Evolutionary conservation across 2,888 invertebrate species (phyloP).

Genomic region (Cryptus viduatorius): DNA sequence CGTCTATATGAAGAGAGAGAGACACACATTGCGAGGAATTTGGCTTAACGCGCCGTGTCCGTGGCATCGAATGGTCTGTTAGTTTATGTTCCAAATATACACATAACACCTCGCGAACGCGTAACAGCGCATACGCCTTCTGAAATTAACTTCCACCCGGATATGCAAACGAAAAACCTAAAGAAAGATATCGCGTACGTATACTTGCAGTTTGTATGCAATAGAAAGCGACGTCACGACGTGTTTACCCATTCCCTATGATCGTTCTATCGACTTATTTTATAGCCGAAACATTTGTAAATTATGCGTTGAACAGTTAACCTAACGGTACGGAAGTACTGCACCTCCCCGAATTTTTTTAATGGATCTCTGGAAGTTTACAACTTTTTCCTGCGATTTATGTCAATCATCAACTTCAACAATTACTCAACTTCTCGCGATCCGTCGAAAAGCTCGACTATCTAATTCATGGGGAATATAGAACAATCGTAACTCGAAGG

Average conservation of each 20-base stretch:
- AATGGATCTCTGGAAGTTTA: not conserved
- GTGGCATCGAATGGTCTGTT: slow-evolving; percentile 37
- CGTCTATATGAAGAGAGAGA: slow-evolving; percentile 1
- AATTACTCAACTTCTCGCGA: too few species aligned
- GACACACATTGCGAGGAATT: slow-evolving; percentile 38
- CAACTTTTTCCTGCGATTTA: not conserved
- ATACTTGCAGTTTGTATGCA: not conserved
- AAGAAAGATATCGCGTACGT: not conserved
- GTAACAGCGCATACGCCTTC: not conserved
- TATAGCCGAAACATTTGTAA: too few species aligned
- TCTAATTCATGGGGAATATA: too few species aligned
- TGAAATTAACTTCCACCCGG: not conserved
- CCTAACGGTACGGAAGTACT: too few species aligned
- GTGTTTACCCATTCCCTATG: not conserved
- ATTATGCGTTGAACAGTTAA: too few species aligned
- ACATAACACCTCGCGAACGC: not conserved
- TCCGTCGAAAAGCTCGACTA: too few species aligned
- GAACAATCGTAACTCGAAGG: too few species aligned
- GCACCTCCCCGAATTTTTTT: too few species aligned
- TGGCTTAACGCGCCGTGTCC: slow-evolving; percentile 38
- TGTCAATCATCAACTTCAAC: not conserved
- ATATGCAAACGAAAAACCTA: not conserved
- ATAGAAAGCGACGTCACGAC: not conserved
- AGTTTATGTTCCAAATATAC: slow-evolving; percentile 42
- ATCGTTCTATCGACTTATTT: not conserved